These are phyloP conservation scores for Pachypsylla venusta DNA, from an alignment of 1,140 invertebrate genomes.

Conservation along the genomic window DNA sequence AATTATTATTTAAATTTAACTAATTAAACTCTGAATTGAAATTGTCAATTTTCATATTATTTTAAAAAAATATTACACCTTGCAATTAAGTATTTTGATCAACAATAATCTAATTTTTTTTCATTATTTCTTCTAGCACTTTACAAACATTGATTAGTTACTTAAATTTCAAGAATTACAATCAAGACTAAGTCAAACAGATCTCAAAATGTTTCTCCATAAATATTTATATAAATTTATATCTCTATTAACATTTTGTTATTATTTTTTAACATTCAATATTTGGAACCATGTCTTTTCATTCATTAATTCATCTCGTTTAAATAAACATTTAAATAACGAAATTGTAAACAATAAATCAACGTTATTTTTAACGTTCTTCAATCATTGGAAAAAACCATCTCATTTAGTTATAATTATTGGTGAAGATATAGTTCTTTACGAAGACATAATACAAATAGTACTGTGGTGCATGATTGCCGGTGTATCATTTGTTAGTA, in stretches of 20 bases:
- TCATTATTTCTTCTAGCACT: no score
- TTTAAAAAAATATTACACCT: no score
- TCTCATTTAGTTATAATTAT: background rate
- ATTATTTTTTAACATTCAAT: background rate
- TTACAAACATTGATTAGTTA: no score
- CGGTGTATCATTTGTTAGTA: background rate
- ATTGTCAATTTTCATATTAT: no score
- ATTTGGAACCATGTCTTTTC: background rate
- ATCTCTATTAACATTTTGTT: conserved; percentile 2
- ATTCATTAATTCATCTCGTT: background rate
- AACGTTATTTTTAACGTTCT: background rate
- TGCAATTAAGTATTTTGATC: no score
- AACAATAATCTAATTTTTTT: no score
- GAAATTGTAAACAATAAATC: conserved; percentile 6
- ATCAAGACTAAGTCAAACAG: no score
- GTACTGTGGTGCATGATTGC: conserved; percentile 2
- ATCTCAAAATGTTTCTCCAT: background rate
- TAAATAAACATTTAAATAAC: background rate
- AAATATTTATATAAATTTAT: conserved; percentile 2
- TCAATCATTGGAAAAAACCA: conserved; percentile 3
- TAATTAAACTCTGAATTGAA: no score
- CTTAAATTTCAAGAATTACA: no score
- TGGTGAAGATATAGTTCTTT: conserved; percentile 2
- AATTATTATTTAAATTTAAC: no score
- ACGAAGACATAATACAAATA: background rate